These are phyloP conservation scores for Rostrhamus sociabilis DNA, from an alignment of 2,797 vertebrate genomes.

Conservation along the genomic window DNA sequence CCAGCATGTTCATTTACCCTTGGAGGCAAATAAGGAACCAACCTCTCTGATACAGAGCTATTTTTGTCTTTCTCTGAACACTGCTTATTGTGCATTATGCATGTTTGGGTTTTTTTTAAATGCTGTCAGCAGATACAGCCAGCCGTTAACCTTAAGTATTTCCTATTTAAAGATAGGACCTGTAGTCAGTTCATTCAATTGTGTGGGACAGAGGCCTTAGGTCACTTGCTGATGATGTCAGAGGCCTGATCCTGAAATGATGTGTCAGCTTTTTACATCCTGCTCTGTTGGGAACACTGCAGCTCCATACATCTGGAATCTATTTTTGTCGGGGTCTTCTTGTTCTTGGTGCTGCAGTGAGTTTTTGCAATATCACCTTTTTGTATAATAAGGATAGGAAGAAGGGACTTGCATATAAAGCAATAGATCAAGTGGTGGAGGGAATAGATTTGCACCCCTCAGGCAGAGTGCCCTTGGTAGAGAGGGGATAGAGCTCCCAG, in stretches of 20 bases:
- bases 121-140: slow-evolving; percentile 26
- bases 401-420: not conserved
- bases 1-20: slow-evolving; percentile 64
- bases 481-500: not conserved
- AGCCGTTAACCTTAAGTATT: slow-evolving; percentile 24
- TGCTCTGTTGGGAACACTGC: not conserved
- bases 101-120: not conserved
- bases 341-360: not conserved
- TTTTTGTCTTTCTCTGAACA: slow-evolving; percentile 69
- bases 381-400: not conserved
- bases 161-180: slow-evolving; percentile 21
- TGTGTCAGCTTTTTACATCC: not conserved
- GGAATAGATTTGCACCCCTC: not conserved
- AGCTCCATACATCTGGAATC: not conserved
- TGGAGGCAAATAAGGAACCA: slow-evolving; percentile 62
- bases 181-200: slow-evolving; percentile 1
- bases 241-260: not conserved
- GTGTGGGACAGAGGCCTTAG: not conserved
- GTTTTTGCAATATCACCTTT: not conserved
- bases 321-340: not conserved
- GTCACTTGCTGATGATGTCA: slow-evolving; percentile 4
- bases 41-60: slow-evolving; percentile 48
- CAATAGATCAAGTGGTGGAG: not conserved
- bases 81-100: slow-evolving; percentile 51
- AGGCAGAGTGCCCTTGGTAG: not conserved